These are phyloP conservation scores for Piscicola geometra DNA, from an alignment of 2,888 invertebrate species.

Conservation along the genomic window DNA sequence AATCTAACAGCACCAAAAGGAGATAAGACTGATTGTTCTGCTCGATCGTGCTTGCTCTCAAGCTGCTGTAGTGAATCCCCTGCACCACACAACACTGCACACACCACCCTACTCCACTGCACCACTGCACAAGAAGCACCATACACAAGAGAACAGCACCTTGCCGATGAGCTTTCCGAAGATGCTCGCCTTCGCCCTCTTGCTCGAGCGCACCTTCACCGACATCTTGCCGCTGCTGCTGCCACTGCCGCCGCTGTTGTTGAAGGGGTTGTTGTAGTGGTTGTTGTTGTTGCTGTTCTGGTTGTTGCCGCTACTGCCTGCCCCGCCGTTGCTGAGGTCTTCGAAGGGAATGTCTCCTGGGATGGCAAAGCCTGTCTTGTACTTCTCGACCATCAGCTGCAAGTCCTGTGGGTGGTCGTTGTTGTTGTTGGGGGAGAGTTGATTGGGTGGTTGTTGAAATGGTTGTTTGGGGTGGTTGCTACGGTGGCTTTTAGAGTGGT, in stretches of 20 bases:
- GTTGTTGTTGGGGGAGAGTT: neutral
- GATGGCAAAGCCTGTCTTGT: slow-evolving; percentile 89
- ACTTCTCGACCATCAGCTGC: slow-evolving; percentile 79
- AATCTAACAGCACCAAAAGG: no score
- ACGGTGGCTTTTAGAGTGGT: neutral
- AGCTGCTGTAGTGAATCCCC: no score
- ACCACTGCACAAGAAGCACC: neutral
- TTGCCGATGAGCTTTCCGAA: slow-evolving; percentile 19
- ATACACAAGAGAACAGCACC: no score
- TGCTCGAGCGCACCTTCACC: neutral
- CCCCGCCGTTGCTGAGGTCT: slow-evolving; percentile 62
- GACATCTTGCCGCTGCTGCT: neutral
- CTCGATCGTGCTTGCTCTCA: no score
- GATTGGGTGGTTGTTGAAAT: neutral
- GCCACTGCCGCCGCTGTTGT: no score
- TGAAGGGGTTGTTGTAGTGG: neutral
- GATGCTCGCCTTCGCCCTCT: slow-evolving; percentile 11
- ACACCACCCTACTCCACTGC: neutral
- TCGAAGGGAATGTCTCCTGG: slow-evolving; percentile 92
- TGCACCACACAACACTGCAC: neutral
- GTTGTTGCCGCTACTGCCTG: slow-evolving; percentile 11
- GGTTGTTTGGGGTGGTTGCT: neutral
- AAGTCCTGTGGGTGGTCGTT: slow-evolving; percentile 65
- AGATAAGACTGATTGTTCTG: no score
- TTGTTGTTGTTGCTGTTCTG: neutral